Percentiles rank a stretch among this genome's conserved stretches.
Conservation (phyloP, 2,113 vertebrate species). For the Oceanites oceanicus region DNA sequence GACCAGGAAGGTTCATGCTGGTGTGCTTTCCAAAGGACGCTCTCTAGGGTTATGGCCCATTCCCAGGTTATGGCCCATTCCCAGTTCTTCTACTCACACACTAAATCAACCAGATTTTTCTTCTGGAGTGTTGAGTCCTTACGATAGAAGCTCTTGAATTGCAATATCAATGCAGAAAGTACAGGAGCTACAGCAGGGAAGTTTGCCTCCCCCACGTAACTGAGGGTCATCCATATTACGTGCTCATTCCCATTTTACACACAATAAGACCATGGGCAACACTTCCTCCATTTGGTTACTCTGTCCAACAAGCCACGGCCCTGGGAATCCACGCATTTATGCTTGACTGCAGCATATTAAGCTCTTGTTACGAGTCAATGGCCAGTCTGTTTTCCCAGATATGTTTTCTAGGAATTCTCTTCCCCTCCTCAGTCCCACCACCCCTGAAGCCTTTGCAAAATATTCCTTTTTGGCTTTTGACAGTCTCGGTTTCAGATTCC, state of each 20-base stretch:
- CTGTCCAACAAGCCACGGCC: not conserved
- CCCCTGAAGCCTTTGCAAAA: not conserved
- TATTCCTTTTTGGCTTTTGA: not conserved
- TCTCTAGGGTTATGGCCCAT: not conserved
- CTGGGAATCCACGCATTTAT: not conserved
- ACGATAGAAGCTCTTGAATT: not conserved
- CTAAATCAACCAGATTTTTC: not conserved
- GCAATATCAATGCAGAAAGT: not conserved
- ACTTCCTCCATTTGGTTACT: not conserved
- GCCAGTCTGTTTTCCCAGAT: not conserved
- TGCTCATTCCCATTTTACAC: not conserved
- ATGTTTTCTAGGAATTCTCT: conserved; percentile 19
- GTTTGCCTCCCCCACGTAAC: not conserved
- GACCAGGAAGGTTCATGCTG: not conserved
- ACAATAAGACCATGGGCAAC: not conserved
- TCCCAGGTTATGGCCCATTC: not conserved
- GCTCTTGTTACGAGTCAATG: not conserved
- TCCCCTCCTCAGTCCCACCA: not conserved
- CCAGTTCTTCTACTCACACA: not conserved
- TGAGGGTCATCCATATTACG: not conserved
- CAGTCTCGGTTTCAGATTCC: not conserved
- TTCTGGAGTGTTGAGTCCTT: not conserved
- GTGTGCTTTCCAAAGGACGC: not conserved
- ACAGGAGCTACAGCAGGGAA: not conserved
- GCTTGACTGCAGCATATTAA: not conserved